These are phyloP conservation scores for Balaeniceps rex DNA, from an alignment of 2,113 vertebrate species.

Conservation along the genomic window DNA sequence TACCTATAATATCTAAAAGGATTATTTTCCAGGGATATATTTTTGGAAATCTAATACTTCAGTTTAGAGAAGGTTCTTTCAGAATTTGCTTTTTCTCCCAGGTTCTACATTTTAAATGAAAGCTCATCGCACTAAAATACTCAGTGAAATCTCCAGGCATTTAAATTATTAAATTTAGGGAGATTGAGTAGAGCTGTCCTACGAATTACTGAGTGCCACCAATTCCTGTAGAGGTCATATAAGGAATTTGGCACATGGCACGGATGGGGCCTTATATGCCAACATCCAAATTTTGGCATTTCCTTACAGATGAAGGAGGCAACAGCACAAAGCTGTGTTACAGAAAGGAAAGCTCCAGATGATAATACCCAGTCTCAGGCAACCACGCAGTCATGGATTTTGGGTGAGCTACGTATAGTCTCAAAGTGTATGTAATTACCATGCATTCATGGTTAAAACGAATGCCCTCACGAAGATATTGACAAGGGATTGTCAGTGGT, in stretches of 20 bases:
- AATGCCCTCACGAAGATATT: neutral
- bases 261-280: fast-evolving
- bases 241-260: neutral
- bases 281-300: neutral
- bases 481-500: neutral
- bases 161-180: conserved; percentile 27
- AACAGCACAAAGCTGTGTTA: neutral
- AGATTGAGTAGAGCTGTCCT: neutral
- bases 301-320: neutral
- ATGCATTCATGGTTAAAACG: neutral
- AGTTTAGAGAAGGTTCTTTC: neutral
- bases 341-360: neutral
- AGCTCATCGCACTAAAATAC: neutral
- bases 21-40: neutral
- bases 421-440: neutral
- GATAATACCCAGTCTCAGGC: neutral
- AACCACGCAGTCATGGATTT: neutral
- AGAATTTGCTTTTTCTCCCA: conserved; percentile 17
- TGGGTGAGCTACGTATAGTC: neutral
- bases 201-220: neutral
- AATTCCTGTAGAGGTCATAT: neutral
- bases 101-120: conserved; percentile 20
- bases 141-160: neutral
- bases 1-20: neutral
- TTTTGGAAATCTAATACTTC: conserved; percentile 17